Evolutionary conservation across 1,140 invertebrate genomes (phyloP).

Genomic region (Lutraria rhynchaena): DNA sequence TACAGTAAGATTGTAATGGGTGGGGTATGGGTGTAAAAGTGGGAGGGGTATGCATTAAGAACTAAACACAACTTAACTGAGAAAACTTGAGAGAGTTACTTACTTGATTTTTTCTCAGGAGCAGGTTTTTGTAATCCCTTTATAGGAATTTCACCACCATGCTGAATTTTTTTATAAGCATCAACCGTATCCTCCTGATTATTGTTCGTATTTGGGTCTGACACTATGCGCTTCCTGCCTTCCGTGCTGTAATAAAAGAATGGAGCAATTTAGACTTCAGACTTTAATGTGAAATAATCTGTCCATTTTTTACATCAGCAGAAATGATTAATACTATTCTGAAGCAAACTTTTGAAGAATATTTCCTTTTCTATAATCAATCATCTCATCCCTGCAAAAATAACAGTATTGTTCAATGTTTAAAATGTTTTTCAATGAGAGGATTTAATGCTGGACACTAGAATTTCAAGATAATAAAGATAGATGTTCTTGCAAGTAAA

Average conservation of each 20-base stretch:
- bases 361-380: no score
- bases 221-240: conserved; percentile 61
- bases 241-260: conserved; percentile 66
- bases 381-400: no score
- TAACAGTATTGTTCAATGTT: no score
- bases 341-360: no score
- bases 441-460: no score
- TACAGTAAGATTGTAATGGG: no score
- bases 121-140: conserved; percentile 86
- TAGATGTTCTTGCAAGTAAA: no score
- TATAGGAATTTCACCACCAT: conserved; percentile 89
- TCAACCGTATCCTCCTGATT: conserved; percentile 86
- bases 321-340: no score
- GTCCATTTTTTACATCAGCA: no score
- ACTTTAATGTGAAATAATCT: no score
- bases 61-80: not conserved
- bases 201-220: conserved; percentile 56
- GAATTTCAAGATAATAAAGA: no score
- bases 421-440: no score
- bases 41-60: not conserved
- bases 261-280: not conserved
- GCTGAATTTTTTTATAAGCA: conserved; percentile 92
- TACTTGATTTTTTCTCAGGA: conserved; percentile 85
- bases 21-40: conserved; percentile 7
- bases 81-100: conserved; percentile 43